Base-by-base conservation (phyloP, 2,797 vertebrate species). In the Microtus agrestis region DNA sequence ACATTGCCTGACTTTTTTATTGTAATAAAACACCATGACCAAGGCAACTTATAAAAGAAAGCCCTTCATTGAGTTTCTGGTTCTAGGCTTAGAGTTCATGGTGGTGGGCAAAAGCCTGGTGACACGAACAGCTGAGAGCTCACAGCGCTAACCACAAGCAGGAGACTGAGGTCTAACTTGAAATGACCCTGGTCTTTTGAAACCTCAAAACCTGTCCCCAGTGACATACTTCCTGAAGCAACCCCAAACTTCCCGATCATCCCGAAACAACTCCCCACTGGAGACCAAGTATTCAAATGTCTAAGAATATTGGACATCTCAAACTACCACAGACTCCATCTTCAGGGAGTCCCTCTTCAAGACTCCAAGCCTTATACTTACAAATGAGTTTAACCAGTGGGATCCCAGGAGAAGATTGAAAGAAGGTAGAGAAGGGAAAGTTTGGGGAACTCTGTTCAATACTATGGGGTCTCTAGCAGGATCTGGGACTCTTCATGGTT, bases 381-480 rank as follows among this genome's bases (percentile, higher is more conserved):
- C 56, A 80, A 51, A 43, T 76, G 21, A 65, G 19, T 37, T 71
- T 51, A 85, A 11, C 43, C 34, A 77, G 6, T 51, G n/a, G 3
- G 9, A 6, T 15, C n/a, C 48, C 48, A 3, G 67, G 65, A 89
- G 46, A 61, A 89, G 79, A 86, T 27, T 46, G 15, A 14, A 81
- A n/a, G 54, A 71, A 48, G 25, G 8, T 27, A 5, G 27, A 25
- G 19, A 59, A 59, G 25, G 2, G 51, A 25, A 37, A 51, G 37
- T 25, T 40, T 78, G 29, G 51, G 9, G 1, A n/a, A 25, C 74
- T 91, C 87, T 37, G 13, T 88, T 14, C 40, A 56, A 65, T 90
- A 85, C 65, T 94, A 5, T 51, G 56, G 76, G 48, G 23, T 84
- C 85, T 87, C 93, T 88, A 34, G 59, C 29, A 94, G 89, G 90